phyloP scores from a whole-genome alignment of 2,888 invertebrate species.

The Anticlea derivata region DNA sequence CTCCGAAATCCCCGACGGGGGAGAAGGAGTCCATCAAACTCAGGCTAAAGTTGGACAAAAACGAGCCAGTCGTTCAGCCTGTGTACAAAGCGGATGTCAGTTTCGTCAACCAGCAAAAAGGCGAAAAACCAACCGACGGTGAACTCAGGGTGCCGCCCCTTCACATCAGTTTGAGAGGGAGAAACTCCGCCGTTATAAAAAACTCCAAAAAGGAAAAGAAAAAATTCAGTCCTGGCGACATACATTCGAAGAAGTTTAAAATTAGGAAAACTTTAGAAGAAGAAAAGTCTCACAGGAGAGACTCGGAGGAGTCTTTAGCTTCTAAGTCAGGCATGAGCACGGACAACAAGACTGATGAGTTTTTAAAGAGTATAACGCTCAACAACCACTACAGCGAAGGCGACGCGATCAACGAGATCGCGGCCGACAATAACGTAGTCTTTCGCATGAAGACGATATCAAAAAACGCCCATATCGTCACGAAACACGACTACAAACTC shows the following conservation, averaged over 20 bases:
- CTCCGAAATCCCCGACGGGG: slow-evolving; percentile 65
- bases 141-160: slow-evolving; percentile 94
- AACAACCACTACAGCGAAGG: slow-evolving; percentile 68
- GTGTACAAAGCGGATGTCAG: slow-evolving; percentile 93
- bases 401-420: slow-evolving; percentile 70
- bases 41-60: slow-evolving; percentile 91
- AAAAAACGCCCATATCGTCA: slow-evolving; percentile 78
- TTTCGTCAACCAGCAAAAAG: slow-evolving; percentile 85
- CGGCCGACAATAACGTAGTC: slow-evolving; percentile 69
- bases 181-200: slow-evolving; percentile 93
- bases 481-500: slow-evolving; percentile 73
- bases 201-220: slow-evolving; percentile 88
- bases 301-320: slow-evolving; percentile 61
- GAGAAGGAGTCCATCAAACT: slow-evolving; percentile 91
- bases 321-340: slow-evolving; percentile 62
- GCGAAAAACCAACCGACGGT: slow-evolving; percentile 80
- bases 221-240: slow-evolving; percentile 75
- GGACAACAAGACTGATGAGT: slow-evolving; percentile 74
- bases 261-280: slow-evolving; percentile 72
- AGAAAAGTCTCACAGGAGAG: slow-evolving; percentile 66
- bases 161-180: slow-evolving; percentile 93
- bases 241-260: slow-evolving; percentile 83
- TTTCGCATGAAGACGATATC: slow-evolving; percentile 79
- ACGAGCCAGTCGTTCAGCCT: slow-evolving; percentile 89
- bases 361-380: slow-evolving; percentile 69